These are phyloP conservation scores for Poeciliopsis infans DNA, from an alignment of 2,797 vertebrate genomes.

Conservation along the genomic window DNA sequence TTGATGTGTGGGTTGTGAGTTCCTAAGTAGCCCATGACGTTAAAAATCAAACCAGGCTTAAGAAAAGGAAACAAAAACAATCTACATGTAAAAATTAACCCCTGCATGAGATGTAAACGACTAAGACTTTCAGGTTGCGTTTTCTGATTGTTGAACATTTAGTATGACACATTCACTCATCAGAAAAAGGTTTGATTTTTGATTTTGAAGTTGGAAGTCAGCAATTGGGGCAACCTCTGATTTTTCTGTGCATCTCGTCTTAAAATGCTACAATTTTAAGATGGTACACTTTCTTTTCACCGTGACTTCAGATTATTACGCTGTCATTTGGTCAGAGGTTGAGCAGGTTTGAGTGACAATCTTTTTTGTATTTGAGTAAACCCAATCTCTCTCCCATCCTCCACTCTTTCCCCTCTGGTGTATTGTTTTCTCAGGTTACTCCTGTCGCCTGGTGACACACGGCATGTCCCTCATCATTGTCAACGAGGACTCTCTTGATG, in stretches of 20 bases:
- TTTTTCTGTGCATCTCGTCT: neutral
- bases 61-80: neutral
- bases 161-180: neutral
- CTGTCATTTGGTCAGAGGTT: neutral
- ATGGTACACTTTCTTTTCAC: neutral
- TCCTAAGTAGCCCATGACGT: neutral
- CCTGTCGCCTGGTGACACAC: constrained; percentile 93
- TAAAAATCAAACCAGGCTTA: neutral
- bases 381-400: constrained; percentile 44
- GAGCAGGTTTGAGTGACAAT: neutral
- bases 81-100: neutral
- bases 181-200: neutral
- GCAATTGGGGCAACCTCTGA: neutral
- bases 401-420: constrained; percentile 8
- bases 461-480: constrained; percentile 97
- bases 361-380: constrained; percentile 29
- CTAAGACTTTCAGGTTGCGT: neutral
- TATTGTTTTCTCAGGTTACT: constrained; percentile 86
- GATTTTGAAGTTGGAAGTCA: neutral
- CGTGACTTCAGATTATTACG: neutral
- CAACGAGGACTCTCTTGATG: constrained; percentile 97
- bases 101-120: neutral
- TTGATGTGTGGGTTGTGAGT: neutral
- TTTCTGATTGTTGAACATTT: neutral
- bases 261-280: neutral